These are phyloP conservation scores for Pelodytes ibericus DNA, from an alignment of 2,797 vertebrate species.

Conservation along the genomic window DNA sequence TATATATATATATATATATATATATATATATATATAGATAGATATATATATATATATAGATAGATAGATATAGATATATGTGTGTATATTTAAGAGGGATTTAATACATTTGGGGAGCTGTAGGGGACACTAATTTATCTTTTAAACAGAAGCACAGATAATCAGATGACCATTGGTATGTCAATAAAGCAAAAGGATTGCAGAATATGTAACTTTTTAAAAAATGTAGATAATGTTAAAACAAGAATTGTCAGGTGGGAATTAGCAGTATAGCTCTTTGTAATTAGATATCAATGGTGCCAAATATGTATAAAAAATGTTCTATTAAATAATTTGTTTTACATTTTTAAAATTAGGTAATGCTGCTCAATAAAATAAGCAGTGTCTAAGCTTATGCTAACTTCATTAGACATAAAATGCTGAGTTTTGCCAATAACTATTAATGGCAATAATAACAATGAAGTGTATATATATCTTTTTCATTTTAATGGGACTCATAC, in stretches of 20 bases:
- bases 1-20: no score
- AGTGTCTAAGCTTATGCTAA: not conserved
- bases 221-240: not conserved
- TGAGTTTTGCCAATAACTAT: no score
- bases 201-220: not conserved
- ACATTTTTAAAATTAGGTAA: not conserved
- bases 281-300: not conserved
- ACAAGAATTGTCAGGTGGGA: not conserved
- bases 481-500: no score
- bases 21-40: no score
- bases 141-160: no score
- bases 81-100: no score
- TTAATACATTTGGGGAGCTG: no score
- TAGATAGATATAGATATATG: no score
- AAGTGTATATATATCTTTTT: no score
- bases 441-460: no score
- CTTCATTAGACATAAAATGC: not conserved
- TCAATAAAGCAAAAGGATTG: not conserved
- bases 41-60: no score
- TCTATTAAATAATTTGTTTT: not conserved
- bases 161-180: not conserved
- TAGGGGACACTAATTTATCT: no score
- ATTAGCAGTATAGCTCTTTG: not conserved
- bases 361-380: not conserved
- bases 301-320: not conserved